A percentile compares a stretch with the other conserved stretches of the same genome.
These are phyloP conservation scores for Troides helena DNA, from an alignment of 2,888 invertebrate genomes.

Conservation along the genomic window DNA sequence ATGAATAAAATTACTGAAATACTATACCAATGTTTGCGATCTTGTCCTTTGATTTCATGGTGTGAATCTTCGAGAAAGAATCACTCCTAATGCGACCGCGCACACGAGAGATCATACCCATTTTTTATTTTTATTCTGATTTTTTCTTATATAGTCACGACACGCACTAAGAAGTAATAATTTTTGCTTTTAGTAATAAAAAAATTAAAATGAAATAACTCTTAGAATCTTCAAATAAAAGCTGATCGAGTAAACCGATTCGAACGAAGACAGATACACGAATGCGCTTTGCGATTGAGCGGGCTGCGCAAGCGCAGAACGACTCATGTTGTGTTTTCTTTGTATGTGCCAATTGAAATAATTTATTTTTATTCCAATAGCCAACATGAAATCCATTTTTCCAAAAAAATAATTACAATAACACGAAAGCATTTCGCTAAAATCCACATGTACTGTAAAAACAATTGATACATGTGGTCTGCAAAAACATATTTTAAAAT, in stretches of 20 bases:
- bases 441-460: not conserved
- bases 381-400: conserved; percentile 25
- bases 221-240: conserved; percentile 11
- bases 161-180: conserved; percentile 10
- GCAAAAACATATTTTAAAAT: conserved; percentile 62
- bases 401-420: conserved; percentile 5
- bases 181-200: conserved; percentile 9
- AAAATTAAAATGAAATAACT: not conserved
- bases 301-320: conserved; percentile 44
- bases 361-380: conserved; percentile 42
- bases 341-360: conserved; percentile 35
- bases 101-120: conserved; percentile 87
- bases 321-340: conserved; percentile 28
- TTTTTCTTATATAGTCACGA: conserved; percentile 6
- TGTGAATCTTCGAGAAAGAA: conserved; percentile 82
- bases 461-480: not conserved
- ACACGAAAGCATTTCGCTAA: conserved; percentile 6
- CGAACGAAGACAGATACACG: conserved; percentile 54
- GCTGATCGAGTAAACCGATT: conserved; percentile 41
- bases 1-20: conserved; percentile 19
- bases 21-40: conserved; percentile 83
- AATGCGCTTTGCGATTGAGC: conserved; percentile 61
- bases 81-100: conserved; percentile 83
- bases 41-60: conserved; percentile 83
- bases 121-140: conserved; percentile 6